Evolutionary conservation across 2,888 invertebrate species (phyloP).

Genomic region (Lasioglossum zephyrum): DNA sequence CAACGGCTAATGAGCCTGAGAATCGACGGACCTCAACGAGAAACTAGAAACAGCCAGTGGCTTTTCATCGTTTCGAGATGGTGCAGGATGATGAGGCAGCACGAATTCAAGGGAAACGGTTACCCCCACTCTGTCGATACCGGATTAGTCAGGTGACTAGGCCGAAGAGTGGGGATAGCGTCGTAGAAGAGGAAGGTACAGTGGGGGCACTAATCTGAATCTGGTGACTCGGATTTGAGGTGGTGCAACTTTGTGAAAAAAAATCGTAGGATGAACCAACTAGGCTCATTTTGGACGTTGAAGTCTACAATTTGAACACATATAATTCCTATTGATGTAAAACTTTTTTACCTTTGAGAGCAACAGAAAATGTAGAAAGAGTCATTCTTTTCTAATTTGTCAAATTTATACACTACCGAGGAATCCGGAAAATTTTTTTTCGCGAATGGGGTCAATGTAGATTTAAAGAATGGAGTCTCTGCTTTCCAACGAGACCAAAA

Average conservation of each 20-base stretch:
- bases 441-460: rapidly evolving
- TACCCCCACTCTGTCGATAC: too few relatives aligned
- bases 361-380: too few relatives aligned
- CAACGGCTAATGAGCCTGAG: conserved; percentile 71
- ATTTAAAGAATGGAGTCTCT: not conserved
- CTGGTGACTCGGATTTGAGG: too few relatives aligned
- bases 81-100: not conserved
- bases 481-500: not conserved
- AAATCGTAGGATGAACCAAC: not conserved
- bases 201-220: too few relatives aligned
- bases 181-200: too few relatives aligned
- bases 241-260: not conserved
- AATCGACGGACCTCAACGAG: conserved; percentile 61
- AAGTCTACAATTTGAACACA: not conserved
- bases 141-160: too few relatives aligned
- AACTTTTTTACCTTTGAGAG: not conserved
- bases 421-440: not conserved
- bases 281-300: not conserved
- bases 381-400: not conserved
- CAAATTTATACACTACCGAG: not conserved
- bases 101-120: too few relatives aligned
- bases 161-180: too few relatives aligned
- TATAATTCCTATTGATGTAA: rapidly evolving
- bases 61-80: not conserved
- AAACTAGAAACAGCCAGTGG: conserved; percentile 67